phyloP scores from a whole-genome alignment of 2,797 vertebrate species.

The Decapterus maruadsi region DNA sequence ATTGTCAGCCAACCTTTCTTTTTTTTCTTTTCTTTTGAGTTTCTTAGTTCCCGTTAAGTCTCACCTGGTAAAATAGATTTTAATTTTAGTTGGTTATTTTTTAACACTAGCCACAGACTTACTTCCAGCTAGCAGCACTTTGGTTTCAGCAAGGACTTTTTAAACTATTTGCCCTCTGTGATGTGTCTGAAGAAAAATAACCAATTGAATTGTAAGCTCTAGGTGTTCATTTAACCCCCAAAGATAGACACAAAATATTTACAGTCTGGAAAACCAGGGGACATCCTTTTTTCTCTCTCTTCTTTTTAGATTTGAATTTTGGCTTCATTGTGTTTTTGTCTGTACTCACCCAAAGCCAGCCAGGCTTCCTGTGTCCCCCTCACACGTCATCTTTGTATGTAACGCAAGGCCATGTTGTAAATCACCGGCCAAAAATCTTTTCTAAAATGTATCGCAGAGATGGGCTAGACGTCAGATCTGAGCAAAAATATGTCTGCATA shows the following conservation, averaged over 20 bases:
- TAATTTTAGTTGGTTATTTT: conserved; percentile 44
- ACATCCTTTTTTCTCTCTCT: conserved; percentile 8
- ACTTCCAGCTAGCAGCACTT: conserved; percentile 27
- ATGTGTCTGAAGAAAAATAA: conserved; percentile 30
- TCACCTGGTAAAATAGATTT: conserved; percentile 46
- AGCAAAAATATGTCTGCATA: conserved; percentile 55
- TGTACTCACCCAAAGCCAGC: conserved; percentile 89
- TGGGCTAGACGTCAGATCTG: conserved; percentile 62
- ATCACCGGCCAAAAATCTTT: conserved; percentile 89
- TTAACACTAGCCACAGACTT: conserved; percentile 30
- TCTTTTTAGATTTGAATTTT: conserved; percentile 48
- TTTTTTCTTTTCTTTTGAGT: conserved; percentile 4
- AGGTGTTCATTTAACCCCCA: conserved; percentile 42
- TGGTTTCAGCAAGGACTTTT: conserved; percentile 36
- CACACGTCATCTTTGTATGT: conserved; percentile 88
- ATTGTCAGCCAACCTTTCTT: conserved; percentile 10
- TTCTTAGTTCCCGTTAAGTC: conserved; percentile 30
- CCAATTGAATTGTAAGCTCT: conserved; percentile 20
- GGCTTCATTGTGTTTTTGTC: conserved; percentile 56
- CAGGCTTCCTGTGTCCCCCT: conserved; percentile 90
- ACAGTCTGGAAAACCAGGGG: conserved; percentile 26
- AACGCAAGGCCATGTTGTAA: conserved; percentile 96
- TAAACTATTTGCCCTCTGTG: conserved; percentile 24
- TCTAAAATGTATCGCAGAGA: conserved; percentile 78
- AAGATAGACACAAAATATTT: conserved; percentile 13